phyloP scores from a whole-genome alignment of 1,140 invertebrate species.

The Euwallacea fornicatus region DNA sequence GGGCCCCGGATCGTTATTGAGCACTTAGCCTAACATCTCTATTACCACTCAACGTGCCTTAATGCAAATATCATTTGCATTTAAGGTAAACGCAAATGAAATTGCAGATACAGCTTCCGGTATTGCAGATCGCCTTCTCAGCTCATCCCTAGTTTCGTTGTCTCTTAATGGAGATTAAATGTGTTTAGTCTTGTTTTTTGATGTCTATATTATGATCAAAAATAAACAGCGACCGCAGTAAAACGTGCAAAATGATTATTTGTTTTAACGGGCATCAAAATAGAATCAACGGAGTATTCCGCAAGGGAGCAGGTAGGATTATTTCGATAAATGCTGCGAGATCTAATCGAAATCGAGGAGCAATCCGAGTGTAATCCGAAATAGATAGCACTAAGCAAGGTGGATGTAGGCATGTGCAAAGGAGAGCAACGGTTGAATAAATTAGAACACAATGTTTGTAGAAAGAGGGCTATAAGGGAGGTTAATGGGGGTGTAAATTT shows the following conservation, averaged over 20 bases:
- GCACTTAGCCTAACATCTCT: no score
- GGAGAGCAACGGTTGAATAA: conserved; percentile 30
- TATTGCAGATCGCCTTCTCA: no score
- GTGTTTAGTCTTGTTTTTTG: conserved; percentile 22
- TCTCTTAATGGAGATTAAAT: conserved; percentile 13
- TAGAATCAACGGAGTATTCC: not conserved
- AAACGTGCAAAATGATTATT: conserved; percentile 18
- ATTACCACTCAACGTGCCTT: no score
- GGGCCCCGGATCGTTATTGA: not conserved
- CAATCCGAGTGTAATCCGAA: not conserved
- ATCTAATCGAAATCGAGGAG: conserved; percentile 1
- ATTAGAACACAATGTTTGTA: conserved; percentile 15
- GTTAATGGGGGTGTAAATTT: conserved; percentile 37
- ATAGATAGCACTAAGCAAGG: no score
- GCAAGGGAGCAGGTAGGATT: not conserved
- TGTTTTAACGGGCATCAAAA: not conserved
- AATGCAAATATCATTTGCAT: no score
- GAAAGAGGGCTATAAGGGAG: conserved; percentile 25
- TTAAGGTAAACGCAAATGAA: no score
- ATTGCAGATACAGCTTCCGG: no score
- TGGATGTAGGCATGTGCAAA: not conserved
- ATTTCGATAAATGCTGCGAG: conserved; percentile 3
- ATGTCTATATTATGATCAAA: conserved; percentile 9
- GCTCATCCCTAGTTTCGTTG: not conserved
- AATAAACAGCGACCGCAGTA: conserved; percentile 6